These are phyloP conservation scores for Peucedramus taeniatus DNA, from an alignment of 2,113 vertebrate genomes.

Conservation along the genomic window DNA sequence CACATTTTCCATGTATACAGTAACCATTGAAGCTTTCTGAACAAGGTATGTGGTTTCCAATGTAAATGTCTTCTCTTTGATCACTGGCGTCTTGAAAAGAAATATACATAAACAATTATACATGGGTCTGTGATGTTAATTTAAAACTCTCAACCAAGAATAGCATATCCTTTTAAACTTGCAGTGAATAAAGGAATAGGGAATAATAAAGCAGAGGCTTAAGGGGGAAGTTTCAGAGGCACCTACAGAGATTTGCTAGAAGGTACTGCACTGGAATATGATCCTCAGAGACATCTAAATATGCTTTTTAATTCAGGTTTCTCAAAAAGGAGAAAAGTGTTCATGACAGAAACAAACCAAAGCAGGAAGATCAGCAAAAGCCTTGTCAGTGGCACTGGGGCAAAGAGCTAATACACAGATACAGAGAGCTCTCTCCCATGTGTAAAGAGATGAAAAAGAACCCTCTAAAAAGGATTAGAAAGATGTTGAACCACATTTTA, in stretches of 20 bases:
- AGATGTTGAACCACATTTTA: not conserved
- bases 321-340: not conserved
- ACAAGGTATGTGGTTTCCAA: slow-evolving; percentile 86
- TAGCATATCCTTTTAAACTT: not conserved
- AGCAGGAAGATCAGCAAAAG: not conserved
- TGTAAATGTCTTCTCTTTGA: slow-evolving; percentile 88
- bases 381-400: not conserved
- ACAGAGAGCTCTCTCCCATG: not conserved
- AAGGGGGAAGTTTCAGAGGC: not conserved
- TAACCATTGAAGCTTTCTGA: slow-evolving; percentile 85
- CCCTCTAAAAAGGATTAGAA: not conserved
- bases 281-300: not conserved
- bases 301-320: not conserved
- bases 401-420: not conserved
- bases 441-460: not conserved
- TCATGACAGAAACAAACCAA: not conserved
- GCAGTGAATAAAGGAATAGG: not conserved
- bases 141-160: not conserved
- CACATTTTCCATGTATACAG: slow-evolving; percentile 92
- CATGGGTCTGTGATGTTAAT: not conserved
- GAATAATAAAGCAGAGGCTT: not conserved
- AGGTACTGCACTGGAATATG: not conserved
- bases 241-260: not conserved
- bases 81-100: slow-evolving; percentile 83
- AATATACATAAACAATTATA: slow-evolving; percentile 20